phyloP scores from a whole-genome alignment of 2,888 invertebrate species.

The Phasia obesa region DNA sequence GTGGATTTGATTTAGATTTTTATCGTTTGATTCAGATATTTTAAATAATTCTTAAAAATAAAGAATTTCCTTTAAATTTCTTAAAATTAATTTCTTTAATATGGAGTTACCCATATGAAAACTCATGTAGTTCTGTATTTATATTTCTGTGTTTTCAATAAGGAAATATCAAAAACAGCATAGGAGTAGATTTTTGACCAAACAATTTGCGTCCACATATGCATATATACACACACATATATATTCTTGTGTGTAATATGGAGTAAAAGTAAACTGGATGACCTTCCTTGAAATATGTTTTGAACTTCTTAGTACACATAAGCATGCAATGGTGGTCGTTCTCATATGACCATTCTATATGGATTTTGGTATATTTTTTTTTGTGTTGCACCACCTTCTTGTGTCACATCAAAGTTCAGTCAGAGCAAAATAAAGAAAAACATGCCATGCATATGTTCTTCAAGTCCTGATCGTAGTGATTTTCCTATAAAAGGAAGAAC shows the following conservation, averaged over 20 bases:
- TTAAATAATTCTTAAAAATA: too few relatives aligned
- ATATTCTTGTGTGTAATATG: slow-evolving; percentile 37
- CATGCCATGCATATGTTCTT: slow-evolving; percentile 31
- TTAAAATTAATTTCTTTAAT: neutral
- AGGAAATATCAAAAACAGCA: slow-evolving; percentile 52
- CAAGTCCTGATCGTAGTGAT: slow-evolving; percentile 45
- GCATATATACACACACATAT: neutral
- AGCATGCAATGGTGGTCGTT: slow-evolving; percentile 56
- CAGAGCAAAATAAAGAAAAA: neutral
- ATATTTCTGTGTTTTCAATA: slow-evolving; percentile 31
- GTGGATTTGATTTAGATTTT: too few relatives aligned
- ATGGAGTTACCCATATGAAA: slow-evolving; percentile 14
- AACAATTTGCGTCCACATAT: neutral
- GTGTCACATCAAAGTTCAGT: slow-evolving; percentile 65
- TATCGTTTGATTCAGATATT: too few relatives aligned
- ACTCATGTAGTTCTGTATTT: neutral
- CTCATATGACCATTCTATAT: slow-evolving; percentile 52
- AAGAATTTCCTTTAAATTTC: too few relatives aligned
- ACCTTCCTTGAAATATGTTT: slow-evolving; percentile 77
- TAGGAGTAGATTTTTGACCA: slow-evolving; percentile 20
- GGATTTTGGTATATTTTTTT: slow-evolving; percentile 40
- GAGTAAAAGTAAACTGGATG: slow-evolving; percentile 80
- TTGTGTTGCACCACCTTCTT: slow-evolving; percentile 20
- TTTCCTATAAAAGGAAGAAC: slow-evolving; percentile 79
- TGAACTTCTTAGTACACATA: slow-evolving; percentile 66